Conservation (phyloP, 2,888 invertebrate species). For the Polydrusus pterygomalis region DNA sequence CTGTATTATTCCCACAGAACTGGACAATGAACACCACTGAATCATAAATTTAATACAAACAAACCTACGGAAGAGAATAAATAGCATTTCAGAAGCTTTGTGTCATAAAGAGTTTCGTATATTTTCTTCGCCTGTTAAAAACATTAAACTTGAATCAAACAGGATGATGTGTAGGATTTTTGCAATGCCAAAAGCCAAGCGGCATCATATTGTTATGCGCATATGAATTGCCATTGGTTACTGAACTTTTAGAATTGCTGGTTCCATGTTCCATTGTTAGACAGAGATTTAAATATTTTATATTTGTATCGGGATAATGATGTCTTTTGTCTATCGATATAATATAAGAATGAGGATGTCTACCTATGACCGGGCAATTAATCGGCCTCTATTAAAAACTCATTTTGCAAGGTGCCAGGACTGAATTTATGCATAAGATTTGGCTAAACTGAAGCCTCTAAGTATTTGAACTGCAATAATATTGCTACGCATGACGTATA, state of each 20-base stretch:
- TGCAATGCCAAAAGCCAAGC: constrained; percentile 13
- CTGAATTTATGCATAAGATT: too few relatives aligned
- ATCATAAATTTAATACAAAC: background rate
- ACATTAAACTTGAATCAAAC: constrained; percentile 32
- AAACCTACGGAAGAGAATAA: background rate
- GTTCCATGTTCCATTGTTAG: background rate
- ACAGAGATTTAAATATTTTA: constrained; percentile 2
- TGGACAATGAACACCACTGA: too few relatives aligned
- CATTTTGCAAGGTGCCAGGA: too few relatives aligned
- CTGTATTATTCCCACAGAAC: too few relatives aligned
- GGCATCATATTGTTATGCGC: constrained; percentile 25
- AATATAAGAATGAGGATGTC: too few relatives aligned
- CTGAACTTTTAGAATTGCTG: constrained; percentile 5
- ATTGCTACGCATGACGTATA: too few relatives aligned
- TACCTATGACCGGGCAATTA: too few relatives aligned
- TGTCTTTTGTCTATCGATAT: too few relatives aligned
- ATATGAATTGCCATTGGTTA: constrained; percentile 23
- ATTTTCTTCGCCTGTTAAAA: constrained; percentile 12
- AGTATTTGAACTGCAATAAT: too few relatives aligned
- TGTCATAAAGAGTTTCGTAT: constrained; percentile 3
- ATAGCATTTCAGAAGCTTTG: constrained; percentile 6
- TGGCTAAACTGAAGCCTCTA: too few relatives aligned
- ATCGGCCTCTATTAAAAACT: too few relatives aligned
- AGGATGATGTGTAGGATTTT: constrained; percentile 17
- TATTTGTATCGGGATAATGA: background rate